A percentile compares a stretch with the other conserved stretches of the same genome.
Conservation (phyloP, 2,888 invertebrate genomes). For the Orgyia antiqua region DNA sequence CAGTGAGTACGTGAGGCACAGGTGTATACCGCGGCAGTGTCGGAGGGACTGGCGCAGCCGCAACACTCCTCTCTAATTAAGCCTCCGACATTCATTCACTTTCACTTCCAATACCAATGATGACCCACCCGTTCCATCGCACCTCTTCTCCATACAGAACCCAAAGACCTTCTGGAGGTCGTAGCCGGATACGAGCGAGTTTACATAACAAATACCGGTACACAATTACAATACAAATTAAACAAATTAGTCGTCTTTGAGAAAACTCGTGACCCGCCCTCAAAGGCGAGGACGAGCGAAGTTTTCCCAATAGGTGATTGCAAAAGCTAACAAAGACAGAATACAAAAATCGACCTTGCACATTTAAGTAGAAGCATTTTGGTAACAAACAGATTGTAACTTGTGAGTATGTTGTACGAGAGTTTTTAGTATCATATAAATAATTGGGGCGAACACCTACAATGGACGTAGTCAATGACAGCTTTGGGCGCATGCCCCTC, state of each 20-base stretch:
- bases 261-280: constrained; percentile 14
- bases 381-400: too few species aligned
- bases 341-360: too few species aligned
- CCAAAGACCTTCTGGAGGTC: constrained; percentile 73
- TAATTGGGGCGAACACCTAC: too few species aligned
- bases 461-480: too few species aligned
- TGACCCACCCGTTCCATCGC: constrained; percentile 58
- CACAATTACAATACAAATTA: constrained; percentile 23
- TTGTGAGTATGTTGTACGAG: too few species aligned
- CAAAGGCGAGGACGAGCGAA: too few species aligned
- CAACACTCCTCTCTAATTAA: constrained; percentile 75
- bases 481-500: too few species aligned
- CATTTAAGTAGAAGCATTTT: too few species aligned
- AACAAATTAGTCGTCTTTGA: constrained; percentile 16
- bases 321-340: too few species aligned
- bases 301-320: too few species aligned
- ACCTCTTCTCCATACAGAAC: constrained; percentile 50
- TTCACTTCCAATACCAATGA: constrained; percentile 75
- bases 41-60: constrained; percentile 68
- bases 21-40: constrained; percentile 56
- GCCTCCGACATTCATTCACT: constrained; percentile 76
- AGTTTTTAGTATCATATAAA: too few species aligned
- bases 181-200: constrained; percentile 55
- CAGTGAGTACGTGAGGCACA: constrained; percentile 40
- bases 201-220: constrained; percentile 42